Conservation (phyloP, 1,140 invertebrate genomes). For the Grapholita molesta region DNA sequence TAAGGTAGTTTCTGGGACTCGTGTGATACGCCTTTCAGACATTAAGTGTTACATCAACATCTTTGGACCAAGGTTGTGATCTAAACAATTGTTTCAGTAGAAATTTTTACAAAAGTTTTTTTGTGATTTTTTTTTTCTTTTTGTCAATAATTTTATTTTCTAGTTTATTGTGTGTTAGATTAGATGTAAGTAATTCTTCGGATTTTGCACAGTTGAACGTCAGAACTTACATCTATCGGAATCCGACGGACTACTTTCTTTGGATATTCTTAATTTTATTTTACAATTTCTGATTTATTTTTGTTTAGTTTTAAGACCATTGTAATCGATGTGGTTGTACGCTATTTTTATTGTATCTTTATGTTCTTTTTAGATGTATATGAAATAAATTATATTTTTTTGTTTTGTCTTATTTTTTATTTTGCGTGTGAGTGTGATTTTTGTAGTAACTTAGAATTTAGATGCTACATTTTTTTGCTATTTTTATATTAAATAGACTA, state of each 20-base stretch:
- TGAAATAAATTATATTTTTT: conserved; percentile 23
- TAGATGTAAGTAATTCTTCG: not conserved
- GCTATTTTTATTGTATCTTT: conserved; percentile 17
- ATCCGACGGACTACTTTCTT: conserved; percentile 1
- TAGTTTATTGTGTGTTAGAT: not conserved
- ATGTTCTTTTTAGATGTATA: conserved; percentile 21
- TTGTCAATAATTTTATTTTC: not conserved
- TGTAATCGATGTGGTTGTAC: not conserved
- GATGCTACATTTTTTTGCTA: not conserved
- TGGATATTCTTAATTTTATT: not conserved
- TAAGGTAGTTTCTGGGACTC: conserved; percentile 45
- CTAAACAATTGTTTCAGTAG: conserved; percentile 24
- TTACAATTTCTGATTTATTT: conserved; percentile 18
- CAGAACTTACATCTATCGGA: not conserved
- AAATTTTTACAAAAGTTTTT: conserved; percentile 18
- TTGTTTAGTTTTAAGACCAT: conserved; percentile 22
- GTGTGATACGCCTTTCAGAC: conserved; percentile 38
- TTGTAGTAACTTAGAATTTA: not conserved
- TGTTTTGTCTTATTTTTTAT: conserved; percentile 17
- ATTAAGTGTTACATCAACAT: conserved; percentile 45
- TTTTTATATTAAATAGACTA: not conserved
- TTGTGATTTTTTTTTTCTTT: conserved; percentile 11
- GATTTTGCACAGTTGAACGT: not conserved
- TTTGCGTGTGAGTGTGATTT: not conserved
- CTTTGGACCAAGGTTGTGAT: conserved; percentile 55